These are phyloP conservation scores for Macropodus opercularis DNA, from an alignment of 2,797 vertebrate species.

Conservation along the genomic window DNA sequence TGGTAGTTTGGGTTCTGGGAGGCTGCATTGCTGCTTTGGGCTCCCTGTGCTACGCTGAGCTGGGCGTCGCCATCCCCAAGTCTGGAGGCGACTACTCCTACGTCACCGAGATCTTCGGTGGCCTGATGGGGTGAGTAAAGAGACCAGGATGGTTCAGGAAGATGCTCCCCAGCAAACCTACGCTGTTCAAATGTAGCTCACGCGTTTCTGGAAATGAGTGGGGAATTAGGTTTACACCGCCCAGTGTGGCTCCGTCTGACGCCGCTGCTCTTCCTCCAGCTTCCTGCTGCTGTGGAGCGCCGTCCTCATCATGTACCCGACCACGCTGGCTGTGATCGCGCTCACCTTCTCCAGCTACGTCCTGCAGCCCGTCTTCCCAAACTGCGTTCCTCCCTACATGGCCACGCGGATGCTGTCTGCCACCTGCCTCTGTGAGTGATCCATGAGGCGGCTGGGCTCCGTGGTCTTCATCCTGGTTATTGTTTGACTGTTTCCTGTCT, in stretches of 20 bases:
- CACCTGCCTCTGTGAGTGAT: slow-evolving; percentile 67
- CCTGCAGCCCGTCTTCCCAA: slow-evolving; percentile 92
- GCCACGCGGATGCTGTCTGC: slow-evolving; percentile 91
- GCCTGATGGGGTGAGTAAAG: slow-evolving; percentile 89
- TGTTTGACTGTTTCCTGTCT: too few species aligned
- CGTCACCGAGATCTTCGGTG: slow-evolving; percentile 96
- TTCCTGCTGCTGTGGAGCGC: slow-evolving; percentile 96
- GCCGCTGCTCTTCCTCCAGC: slow-evolving; percentile 66
- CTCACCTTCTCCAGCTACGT: slow-evolving; percentile 98
- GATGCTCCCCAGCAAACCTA: too few species aligned
- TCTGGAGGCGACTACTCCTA: slow-evolving; percentile 98
- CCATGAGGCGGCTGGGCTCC: too few species aligned
- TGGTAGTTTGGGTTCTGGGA: slow-evolving; percentile 93
- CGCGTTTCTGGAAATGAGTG: too few species aligned
- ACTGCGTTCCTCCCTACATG: slow-evolving; percentile 90
- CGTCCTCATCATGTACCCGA: slow-evolving; percentile 97
- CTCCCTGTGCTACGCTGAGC: slow-evolving; percentile 94
- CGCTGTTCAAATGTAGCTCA: too few species aligned
- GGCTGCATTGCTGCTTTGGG: slow-evolving; percentile 91
- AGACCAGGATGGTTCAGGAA: too few species aligned
- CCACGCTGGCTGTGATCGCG: slow-evolving; percentile 94
- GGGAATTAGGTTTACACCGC: too few species aligned
- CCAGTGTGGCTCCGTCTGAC: too few species aligned
- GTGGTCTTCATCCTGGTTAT: too few species aligned
- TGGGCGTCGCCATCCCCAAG: slow-evolving; percentile 96